Evolutionary conservation across 1,140 invertebrate species (phyloP), one percentile per base, ranked within the genome.

Genomic region (Drosophila neocordata): DNA sequence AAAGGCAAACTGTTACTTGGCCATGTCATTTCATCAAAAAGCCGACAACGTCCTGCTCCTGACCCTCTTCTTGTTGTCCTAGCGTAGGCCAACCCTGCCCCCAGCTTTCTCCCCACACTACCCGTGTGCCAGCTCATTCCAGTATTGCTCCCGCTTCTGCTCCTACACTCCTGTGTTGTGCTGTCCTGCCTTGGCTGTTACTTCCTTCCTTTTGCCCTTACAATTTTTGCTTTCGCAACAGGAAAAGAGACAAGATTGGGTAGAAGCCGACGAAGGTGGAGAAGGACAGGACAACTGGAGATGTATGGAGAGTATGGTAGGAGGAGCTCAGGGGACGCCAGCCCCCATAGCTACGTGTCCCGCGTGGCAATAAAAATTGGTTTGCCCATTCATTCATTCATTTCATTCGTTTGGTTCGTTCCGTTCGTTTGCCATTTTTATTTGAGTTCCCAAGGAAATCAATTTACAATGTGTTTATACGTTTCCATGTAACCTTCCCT

Each of bases 401-500:
- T 72, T 75, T 83, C 76, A 76, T 79, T 79, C 83, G 82, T 79
- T 88, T 79, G 83, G 79, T 83, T 87, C 41, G 41, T 48, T 48
- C 41, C 41, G 41, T 89, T 88, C 76, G 77, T 88, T 20, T 18
- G 83, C 83, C 84, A 88, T 88, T 88, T 88, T 88, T 88, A 88
- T 88, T 88, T 77, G 79, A 88, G 83, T 88, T 88, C 83, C 83
- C 84, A 88, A 88, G 83, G 83, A 88, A 88, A 88, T 88, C 83
- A 88, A 88, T 88, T 88, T 88, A 88, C 83, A 88, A 88, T 88
- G 83, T 88, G 83, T 88, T 88, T 88, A 88, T 88, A 88, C 83
- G 82, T 88, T 88, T 87, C 82, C 41, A 48, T 48, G 41, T 48
- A 48, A 48, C 41, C 41, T 20, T 20, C 15, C 18, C 71, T 76